Conservation (phyloP, 2,797 vertebrate genomes). For the Enteromius argenteus region DNA sequence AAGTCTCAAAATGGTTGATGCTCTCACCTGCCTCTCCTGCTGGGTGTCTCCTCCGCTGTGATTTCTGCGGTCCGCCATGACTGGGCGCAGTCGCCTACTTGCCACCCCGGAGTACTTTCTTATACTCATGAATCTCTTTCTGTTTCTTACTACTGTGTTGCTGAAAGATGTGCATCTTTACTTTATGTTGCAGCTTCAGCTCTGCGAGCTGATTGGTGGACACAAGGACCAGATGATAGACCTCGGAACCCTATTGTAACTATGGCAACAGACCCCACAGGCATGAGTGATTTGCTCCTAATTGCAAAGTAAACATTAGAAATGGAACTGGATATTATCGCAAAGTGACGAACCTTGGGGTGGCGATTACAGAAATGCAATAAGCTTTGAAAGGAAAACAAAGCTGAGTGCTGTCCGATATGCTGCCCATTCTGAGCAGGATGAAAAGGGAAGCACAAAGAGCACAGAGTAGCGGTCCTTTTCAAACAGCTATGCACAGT, state of each 20-base stretch:
- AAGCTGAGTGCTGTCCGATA: conserved; percentile 57
- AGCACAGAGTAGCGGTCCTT: conserved; percentile 52
- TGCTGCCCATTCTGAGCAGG: conserved; percentile 53
- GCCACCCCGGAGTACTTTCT: conserved; percentile 82
- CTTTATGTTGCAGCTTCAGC: conserved; percentile 91
- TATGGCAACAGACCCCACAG: conserved; percentile 96
- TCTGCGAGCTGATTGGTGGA: conserved; percentile 92
- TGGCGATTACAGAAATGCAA: conserved; percentile 56
- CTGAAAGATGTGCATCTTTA: conserved; percentile 93
- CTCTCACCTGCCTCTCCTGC: conserved; percentile 91
- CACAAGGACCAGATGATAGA: conserved; percentile 92
- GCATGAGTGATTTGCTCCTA: conserved; percentile 86
- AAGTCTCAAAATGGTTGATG: conserved; percentile 82
- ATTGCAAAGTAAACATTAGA: conserved; percentile 81
- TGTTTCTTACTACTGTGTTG: conserved; percentile 87
- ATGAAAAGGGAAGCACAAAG: conserved; percentile 47
- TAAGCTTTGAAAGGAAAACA: conserved; percentile 57
- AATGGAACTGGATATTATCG: conserved; percentile 60
- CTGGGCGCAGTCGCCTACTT: conserved; percentile 82
- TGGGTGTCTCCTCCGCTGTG: conserved; percentile 75
- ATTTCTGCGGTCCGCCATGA: conserved; percentile 87
- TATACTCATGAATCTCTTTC: conserved; percentile 85
- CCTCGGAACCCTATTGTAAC: conserved; percentile 91
- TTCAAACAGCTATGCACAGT: conserved; percentile 43
- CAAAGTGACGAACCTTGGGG: conserved; percentile 47